Base-by-base conservation (phyloP, 2,113 vertebrate genomes). In the Larimichthys polyactis region DNA sequence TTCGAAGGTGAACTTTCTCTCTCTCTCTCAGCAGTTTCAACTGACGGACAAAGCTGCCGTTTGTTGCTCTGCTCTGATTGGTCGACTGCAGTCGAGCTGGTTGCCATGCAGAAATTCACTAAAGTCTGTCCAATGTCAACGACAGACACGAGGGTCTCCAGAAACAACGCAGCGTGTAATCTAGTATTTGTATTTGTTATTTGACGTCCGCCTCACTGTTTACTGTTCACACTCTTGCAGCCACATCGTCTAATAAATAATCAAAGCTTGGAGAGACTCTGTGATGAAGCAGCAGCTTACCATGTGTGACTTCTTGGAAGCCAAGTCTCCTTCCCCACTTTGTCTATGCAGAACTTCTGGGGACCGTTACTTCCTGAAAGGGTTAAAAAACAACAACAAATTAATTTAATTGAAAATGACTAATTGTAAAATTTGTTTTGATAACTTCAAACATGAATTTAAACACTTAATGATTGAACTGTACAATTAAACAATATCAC, bases 331-430 rank as follows among this genome's bases (percentile, higher is more conserved):
- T 99, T 99, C 94, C 98, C 98, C 89, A 99, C 98, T 89, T 97
- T 99, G 93, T 99, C 98, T 0, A 99, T 97, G 94, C 98, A 99
- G 95, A 99, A 99, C 79, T 99, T 99, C 93, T 99, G 98, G 32
- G 97, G 97, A 54, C 98, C 98, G 0, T 99, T 99, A 93, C 98
- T 99, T 79, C 98, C 98, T 99, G 92, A 81, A 72, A 22, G 40
- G 22, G 20, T 4, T 36, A 36, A 1, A 9, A 52, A 27, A 63
- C 4, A 5, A 32, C 4, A 32, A 64, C 1, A 68, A 46, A 4
- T 44, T 20, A 8, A 29, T 10, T 22, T 8, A 32, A 27, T 20
- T 57, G 15, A 49, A 49, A 16, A 5, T 32, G 2, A 22, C 5
- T 11, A 1, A 48, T 4, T 11, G 29, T 12, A 27, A 22, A 5